phyloP scores from a whole-genome alignment of 2,797 vertebrate species.

The Gouania willdenowi region DNA sequence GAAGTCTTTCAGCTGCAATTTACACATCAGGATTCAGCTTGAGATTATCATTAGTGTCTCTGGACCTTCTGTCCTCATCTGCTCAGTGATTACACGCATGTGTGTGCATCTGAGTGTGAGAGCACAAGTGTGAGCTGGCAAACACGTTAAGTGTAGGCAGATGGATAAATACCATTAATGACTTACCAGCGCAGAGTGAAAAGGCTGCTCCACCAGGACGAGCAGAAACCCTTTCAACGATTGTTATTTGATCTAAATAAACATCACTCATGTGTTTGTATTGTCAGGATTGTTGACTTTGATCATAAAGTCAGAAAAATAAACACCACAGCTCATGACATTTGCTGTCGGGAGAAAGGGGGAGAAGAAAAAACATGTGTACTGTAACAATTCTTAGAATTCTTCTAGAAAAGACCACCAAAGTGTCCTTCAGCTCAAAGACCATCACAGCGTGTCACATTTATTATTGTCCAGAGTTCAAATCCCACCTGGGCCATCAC shows the following conservation, averaged over 20 bases:
- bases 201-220: conserved; percentile 10
- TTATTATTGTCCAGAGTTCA: conserved; percentile 45
- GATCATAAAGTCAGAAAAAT: not conserved
- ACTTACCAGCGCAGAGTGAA: no score
- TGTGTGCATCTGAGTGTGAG: conserved; percentile 14
- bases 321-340: conserved; percentile 11
- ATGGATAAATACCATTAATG: conserved; percentile 31
- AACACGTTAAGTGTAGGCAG: conserved; percentile 37
- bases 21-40: conserved; percentile 19
- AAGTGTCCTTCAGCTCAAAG: conserved; percentile 14
- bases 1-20: conserved; percentile 20
- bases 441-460: conserved; percentile 17
- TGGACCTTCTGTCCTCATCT: conserved; percentile 32
- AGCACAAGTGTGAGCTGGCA: conserved; percentile 43
- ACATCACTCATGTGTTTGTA: conserved; percentile 1
- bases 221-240: conserved; percentile 1
- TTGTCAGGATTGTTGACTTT: conserved; percentile 3
- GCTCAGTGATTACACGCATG: conserved; percentile 9
- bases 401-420: conserved; percentile 17
- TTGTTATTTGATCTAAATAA: not conserved
- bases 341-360: no score
- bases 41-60: conserved; percentile 25
- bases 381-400: no score
- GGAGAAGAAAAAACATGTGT: no score
- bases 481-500: no score